Evolutionary conservation across 2,888 invertebrate species (phyloP).

Genomic region (Cantharis rufa): DNA sequence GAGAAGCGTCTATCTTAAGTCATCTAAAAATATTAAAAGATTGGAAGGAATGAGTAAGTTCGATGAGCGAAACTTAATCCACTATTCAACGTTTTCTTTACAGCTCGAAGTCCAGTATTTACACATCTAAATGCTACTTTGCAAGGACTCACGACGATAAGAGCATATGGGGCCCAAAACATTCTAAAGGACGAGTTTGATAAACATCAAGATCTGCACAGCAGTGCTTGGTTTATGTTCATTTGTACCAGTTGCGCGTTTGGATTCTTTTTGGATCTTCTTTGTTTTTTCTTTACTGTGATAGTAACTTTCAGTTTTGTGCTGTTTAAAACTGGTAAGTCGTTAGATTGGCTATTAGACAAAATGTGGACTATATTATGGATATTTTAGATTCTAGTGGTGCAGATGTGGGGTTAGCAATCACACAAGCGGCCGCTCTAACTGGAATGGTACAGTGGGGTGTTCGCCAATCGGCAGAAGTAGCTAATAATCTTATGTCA

Average conservation of each 20-base stretch:
- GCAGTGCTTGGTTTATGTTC: conserved; percentile 70
- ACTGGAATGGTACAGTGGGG: conserved; percentile 75
- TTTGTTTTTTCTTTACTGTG: conserved; percentile 66
- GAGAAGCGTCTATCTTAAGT: conserved; percentile 67
- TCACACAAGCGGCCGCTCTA: conserved; percentile 66
- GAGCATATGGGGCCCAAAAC: conserved; percentile 73
- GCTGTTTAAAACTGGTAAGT: conserved; percentile 52
- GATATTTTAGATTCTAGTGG: conserved; percentile 48
- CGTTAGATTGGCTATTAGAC: background rate
- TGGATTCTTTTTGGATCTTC: conserved; percentile 67
- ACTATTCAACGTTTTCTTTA: background rate
- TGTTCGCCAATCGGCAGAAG: conserved; percentile 82
- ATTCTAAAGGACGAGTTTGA: conserved; percentile 63
- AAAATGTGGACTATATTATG: too few relatives aligned
- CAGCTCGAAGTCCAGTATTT: conserved; percentile 83
- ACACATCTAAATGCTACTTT: conserved; percentile 79
- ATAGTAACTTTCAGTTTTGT: conserved; percentile 70
- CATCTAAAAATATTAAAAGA: conserved; percentile 72
- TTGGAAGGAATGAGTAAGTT: conserved; percentile 66
- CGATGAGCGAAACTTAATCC: conserved; percentile 52
- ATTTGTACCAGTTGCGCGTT: conserved; percentile 67
- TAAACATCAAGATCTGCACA: conserved; percentile 65
- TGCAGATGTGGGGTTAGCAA: conserved; percentile 68
- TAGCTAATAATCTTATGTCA: conserved; percentile 75
- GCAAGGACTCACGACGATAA: conserved; percentile 77